Evolutionary conservation across 1,140 invertebrate species (phyloP), one percentile per base, ranked within the genome.

Genomic region (Cheumatopsyche charites): DNA sequence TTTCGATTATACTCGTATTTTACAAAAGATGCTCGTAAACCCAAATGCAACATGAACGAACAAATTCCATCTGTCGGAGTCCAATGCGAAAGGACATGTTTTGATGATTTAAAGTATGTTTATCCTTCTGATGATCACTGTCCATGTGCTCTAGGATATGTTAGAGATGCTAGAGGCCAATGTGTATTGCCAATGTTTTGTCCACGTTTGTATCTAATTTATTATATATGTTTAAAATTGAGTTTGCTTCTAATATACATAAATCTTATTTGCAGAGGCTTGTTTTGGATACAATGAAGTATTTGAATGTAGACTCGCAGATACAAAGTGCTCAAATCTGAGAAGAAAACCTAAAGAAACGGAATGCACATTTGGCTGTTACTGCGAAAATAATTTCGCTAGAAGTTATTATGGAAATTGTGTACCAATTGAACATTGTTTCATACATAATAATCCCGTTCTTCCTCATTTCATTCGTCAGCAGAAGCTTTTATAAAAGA

Each of bases 81-180:
- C 1, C 17, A 58, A 11, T 58, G 55, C 25, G 55, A 58, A 58
- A 58, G 23, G 23, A 58, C 55, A 12, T 58, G 55, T 58, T 58
- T 58, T 23, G 23, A 58, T 25, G 55, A 23, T 26, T 23, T 9
- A 19, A 58, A 26, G 2, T 23, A 23, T 25, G 55, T 58, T 3
- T 58, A 58, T 58, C 19, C 55, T 25, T 23, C 55, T 21, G 11
- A 23, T 9, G 23, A 26, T 11, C 17, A 12, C 7, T 58, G 55
- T 25, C 55, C 55, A 1, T 58, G 55, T 26, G 13, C 11, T 25
- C 17, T 5, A 7, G 21, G 21, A 6, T 58, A 2, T 25, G 23
- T 58, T 1, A 25, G 55, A 13, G 55, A 58, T 58, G 55, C 55
- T 26, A 58, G 55, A 58, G 55, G 55, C 12, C 55, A 58, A 6